A percentile compares a stretch with the other conserved stretches of the same genome.
Evolutionary conservation across 2,113 vertebrate genomes (phyloP).

Genomic region (Erpornis zantholeuca): DNA sequence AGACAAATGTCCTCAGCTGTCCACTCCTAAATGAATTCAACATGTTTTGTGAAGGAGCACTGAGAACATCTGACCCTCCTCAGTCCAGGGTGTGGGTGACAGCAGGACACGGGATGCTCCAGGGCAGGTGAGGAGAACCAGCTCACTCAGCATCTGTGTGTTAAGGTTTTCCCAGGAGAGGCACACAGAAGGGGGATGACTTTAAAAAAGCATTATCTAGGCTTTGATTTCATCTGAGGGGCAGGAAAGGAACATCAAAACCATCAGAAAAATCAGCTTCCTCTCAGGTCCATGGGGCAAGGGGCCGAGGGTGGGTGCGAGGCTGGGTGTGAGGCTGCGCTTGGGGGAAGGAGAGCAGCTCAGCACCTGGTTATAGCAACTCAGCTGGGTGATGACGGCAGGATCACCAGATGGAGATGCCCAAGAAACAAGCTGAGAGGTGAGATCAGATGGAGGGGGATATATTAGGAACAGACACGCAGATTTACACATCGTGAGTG

Average conservation of each 20-base stretch:
- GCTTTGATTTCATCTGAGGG: not conserved
- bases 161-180: not conserved
- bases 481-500: slow-evolving; percentile 45
- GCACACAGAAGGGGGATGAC: not conserved
- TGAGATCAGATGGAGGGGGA: slow-evolving; percentile 57
- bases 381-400: slow-evolving; percentile 9
- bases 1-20: not conserved
- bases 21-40: not conserved
- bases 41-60: not conserved
- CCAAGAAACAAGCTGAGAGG: slow-evolving; percentile 41
- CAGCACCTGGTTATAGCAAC: slow-evolving; percentile 1
- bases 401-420: slow-evolving; percentile 43
- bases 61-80: not conserved
- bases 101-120: not conserved
- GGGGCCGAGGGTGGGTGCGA: rapidly evolving
- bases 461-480: slow-evolving; percentile 45
- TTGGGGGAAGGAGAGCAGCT: not conserved
- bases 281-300: not conserved
- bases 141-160: not conserved
- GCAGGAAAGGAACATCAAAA: not conserved
- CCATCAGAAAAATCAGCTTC: not conserved
- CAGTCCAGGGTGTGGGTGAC: not conserved
- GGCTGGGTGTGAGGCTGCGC: not conserved
- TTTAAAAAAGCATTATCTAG: not conserved
- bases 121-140: rapidly evolving